These are phyloP conservation scores for Epistrophella euchroma DNA, from an alignment of 2,888 invertebrate species.

Conservation along the genomic window DNA sequence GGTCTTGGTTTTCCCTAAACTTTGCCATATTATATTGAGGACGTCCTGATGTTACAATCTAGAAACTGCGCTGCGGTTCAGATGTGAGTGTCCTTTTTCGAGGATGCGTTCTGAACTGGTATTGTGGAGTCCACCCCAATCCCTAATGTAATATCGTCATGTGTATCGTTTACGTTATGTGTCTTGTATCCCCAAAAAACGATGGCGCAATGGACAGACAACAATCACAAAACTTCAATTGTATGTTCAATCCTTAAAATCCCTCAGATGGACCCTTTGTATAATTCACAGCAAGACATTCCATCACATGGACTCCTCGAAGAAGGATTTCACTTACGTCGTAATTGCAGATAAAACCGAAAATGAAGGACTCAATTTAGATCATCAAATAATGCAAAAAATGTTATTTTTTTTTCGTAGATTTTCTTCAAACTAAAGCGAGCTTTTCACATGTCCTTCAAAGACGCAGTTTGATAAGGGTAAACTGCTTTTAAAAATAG, in stretches of 20 bases:
- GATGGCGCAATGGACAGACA: constrained; percentile 65
- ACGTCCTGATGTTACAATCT: constrained; percentile 48
- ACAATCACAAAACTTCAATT: constrained; percentile 75
- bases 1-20: neutral
- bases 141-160: constrained; percentile 66
- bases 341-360: constrained; percentile 1
- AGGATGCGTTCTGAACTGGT: constrained; percentile 4
- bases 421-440: too few species aligned
- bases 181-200: constrained; percentile 50
- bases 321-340: constrained; percentile 22
- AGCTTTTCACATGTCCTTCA: too few species aligned
- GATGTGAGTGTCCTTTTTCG: constrained; percentile 5
- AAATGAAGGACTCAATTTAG: neutral
- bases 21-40: constrained; percentile 10
- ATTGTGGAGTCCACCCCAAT: neutral
- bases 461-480: too few species aligned
- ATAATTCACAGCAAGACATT: constrained; percentile 9
- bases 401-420: too few species aligned
- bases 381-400: neutral
- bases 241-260: constrained; percentile 71
- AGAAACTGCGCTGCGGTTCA: constrained; percentile 19
- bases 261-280: constrained; percentile 44
- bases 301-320: neutral
- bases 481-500: too few species aligned
- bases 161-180: constrained; percentile 59